These are phyloP conservation scores for Rhimphoctona megacephalus DNA, from an alignment of 2,888 invertebrate species.

Conservation along the genomic window DNA sequence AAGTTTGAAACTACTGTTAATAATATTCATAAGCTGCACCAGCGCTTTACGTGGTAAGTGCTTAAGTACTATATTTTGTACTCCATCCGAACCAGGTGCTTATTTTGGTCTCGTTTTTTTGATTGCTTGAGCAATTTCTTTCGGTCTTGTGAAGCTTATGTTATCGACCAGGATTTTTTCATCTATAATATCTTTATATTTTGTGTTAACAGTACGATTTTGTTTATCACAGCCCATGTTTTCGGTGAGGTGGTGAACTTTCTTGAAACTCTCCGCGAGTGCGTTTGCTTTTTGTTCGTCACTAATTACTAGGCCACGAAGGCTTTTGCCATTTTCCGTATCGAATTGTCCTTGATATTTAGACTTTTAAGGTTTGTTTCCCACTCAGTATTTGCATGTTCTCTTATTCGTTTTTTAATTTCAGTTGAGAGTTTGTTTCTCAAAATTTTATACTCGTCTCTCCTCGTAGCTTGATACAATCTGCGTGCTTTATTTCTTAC, in stretches of 20 bases:
- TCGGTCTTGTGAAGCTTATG: not conserved
- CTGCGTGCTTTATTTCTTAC: not conserved
- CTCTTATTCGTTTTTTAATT: not conserved
- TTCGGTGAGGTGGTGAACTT: not conserved
- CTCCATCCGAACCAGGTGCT: not conserved
- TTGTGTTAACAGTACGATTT: not conserved
- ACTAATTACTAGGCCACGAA: not conserved
- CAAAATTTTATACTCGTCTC: not conserved
- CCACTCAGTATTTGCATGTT: not conserved
- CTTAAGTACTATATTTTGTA: not conserved
- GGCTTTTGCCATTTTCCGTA: not conserved
- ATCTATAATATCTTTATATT: not conserved
- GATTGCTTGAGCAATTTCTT: not conserved
- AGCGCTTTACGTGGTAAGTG: conserved; percentile 1
- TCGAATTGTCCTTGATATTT: not conserved
- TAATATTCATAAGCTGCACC: not conserved
- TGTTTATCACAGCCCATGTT: not conserved
- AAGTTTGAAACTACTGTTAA: not conserved
- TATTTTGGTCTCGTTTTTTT: conserved; percentile 14
- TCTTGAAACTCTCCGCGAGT: not conserved
- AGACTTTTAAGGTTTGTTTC: not conserved
- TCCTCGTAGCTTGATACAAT: not conserved
- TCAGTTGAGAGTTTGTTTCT: not conserved
- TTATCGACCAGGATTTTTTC: not conserved
- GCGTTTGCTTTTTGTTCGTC: not conserved